Conservation (phyloP, 2,888 invertebrate genomes). For the Drosophila silvestris region DNA sequence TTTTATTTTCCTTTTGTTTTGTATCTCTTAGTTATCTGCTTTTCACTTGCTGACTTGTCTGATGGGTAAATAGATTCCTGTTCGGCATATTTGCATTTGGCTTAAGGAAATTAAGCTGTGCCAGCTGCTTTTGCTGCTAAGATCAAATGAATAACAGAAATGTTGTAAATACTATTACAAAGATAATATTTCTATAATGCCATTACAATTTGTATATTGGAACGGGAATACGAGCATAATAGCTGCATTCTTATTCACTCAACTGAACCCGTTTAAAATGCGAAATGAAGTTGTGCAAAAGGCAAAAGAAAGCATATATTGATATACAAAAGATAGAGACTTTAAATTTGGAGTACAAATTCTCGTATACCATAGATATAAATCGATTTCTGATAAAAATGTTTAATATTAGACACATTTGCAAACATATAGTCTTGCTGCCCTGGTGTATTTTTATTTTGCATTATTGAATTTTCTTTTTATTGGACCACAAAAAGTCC, state of each 20-base stretch:
- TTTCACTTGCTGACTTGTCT: conserved; percentile 50
- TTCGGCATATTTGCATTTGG: conserved; percentile 47
- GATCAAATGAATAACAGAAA: conserved; percentile 35
- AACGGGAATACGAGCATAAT: neutral
- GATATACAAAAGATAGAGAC: neutral
- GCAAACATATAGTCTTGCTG: no score
- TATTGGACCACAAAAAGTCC: neutral
- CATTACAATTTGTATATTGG: neutral
- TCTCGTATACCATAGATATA: no score
- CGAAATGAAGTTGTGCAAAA: neutral
- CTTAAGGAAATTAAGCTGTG: conserved; percentile 49
- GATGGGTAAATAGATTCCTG: conserved; percentile 60
- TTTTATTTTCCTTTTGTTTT: conserved; percentile 31
- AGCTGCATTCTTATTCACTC: neutral
- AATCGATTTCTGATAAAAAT: neutral
- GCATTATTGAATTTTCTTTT: neutral
- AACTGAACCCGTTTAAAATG: neutral
- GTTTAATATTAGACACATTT: neutral
- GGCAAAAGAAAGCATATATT: neutral
- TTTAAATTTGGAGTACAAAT: neutral
- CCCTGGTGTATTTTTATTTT: no score
- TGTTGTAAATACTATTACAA: neutral
- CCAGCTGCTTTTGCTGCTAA: conserved; percentile 12
- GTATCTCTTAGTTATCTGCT: neutral
- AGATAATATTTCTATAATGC: conserved; percentile 1